Percentiles rank a stretch among this genome's conserved stretches.
These are phyloP conservation scores for Camarhynchus parvulus DNA, from an alignment of 2,113 vertebrate species.

Conservation along the genomic window DNA sequence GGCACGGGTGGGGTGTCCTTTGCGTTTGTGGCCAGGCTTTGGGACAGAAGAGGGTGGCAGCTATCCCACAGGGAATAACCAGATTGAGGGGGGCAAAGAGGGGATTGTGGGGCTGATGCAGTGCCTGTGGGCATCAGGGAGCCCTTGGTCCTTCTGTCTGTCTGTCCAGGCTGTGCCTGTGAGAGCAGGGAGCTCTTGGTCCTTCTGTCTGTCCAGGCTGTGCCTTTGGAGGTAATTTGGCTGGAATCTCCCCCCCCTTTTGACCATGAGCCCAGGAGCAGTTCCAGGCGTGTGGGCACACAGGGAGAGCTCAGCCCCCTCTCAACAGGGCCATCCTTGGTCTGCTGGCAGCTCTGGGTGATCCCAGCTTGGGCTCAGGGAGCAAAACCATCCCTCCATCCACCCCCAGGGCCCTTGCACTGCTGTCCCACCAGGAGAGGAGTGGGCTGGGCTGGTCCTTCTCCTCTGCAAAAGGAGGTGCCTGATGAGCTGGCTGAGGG, in stretches of 20 bases:
- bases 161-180: not conserved
- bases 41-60: not conserved
- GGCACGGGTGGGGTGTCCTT: rapidly evolving
- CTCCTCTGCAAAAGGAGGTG: not conserved
- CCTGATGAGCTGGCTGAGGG: not conserved
- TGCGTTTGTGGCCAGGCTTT: not conserved
- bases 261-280: not conserved
- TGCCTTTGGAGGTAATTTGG: not conserved
- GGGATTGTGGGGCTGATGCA: not conserved
- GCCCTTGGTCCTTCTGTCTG: not conserved
- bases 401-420: not conserved
- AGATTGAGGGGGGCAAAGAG: not conserved
- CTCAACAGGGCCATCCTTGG: not conserved
- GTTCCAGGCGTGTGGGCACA: not conserved
- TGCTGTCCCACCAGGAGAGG: not conserved
- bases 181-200: not conserved
- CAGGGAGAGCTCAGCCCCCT: not conserved
- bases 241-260: not conserved
- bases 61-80: not conserved
- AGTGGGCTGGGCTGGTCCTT: not conserved
- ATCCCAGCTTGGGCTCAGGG: not conserved
- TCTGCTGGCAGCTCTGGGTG: not conserved
- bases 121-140: not conserved
- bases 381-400: not conserved
- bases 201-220: not conserved